phyloP scores from a whole-genome alignment of 1,140 invertebrate species.

The Wiebesia pumilae region DNA sequence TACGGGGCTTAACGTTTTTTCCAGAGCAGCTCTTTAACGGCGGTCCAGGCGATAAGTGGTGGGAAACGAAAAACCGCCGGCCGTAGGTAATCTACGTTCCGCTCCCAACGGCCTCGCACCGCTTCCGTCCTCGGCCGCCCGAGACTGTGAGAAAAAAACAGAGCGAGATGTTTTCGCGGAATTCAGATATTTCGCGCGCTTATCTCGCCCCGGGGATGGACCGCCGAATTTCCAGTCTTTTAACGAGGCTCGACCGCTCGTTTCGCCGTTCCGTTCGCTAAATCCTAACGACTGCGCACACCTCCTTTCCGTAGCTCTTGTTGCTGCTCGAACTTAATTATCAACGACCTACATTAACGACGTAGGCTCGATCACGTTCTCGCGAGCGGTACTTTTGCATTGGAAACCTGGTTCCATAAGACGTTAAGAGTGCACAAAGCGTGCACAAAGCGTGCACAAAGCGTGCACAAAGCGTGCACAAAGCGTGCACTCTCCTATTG shows the following conservation, averaged over 20 bases:
- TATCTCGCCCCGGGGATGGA: not conserved
- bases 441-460: too few species aligned
- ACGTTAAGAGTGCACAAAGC: too few species aligned
- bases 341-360: too few species aligned
- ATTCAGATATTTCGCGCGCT: conserved; percentile 19
- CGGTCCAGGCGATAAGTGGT: conserved; percentile 57
- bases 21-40: conserved; percentile 35
- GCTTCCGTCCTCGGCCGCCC: conserved; percentile 25
- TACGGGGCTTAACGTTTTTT: conserved; percentile 13
- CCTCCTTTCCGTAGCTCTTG: too few species aligned
- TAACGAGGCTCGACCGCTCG: not conserved
- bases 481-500: too few species aligned
- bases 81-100: conserved; percentile 34
- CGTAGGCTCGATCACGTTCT: too few species aligned
- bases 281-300: too few species aligned
- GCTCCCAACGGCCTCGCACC: conserved; percentile 18
- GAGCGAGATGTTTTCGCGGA: conserved; percentile 1
- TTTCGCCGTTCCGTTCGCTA: too few species aligned
- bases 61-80: conserved; percentile 61
- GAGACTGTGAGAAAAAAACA: conserved; percentile 33
- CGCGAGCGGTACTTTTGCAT: too few species aligned
- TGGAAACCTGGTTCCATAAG: too few species aligned
- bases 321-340: too few species aligned
- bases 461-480: too few species aligned
- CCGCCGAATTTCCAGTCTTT: not conserved